phyloP scores from a whole-genome alignment of 2,888 invertebrate genomes.

The Drosophila subsilvestris region DNA sequence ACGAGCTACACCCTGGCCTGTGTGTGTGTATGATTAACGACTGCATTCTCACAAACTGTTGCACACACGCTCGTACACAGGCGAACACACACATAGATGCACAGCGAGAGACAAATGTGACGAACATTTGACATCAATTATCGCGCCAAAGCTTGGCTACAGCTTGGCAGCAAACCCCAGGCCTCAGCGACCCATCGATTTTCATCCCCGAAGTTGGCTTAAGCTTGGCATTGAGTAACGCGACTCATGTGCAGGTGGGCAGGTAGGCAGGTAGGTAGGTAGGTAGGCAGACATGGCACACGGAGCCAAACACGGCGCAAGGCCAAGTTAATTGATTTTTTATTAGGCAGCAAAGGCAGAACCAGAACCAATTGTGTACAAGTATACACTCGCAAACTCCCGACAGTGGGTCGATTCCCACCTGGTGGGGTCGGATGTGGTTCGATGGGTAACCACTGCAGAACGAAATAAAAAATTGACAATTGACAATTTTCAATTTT shows the following conservation, averaged over 20 bases:
- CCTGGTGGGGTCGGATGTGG: constrained; percentile 3
- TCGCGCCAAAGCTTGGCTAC: constrained; percentile 59
- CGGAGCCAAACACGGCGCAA: constrained; percentile 38
- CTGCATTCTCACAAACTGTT: constrained; percentile 41
- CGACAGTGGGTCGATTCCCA: background rate
- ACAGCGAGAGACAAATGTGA: constrained; percentile 44
- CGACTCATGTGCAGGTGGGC: constrained; percentile 39
- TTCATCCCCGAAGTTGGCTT: constrained; percentile 50
- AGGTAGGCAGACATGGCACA: constrained; percentile 30
- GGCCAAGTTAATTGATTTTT: constrained; percentile 74
- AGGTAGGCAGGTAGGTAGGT: constrained; percentile 2
- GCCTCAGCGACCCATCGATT: constrained; percentile 41
- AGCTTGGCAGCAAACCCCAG: background rate
- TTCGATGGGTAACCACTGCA: constrained; percentile 18
- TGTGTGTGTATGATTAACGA: constrained; percentile 62
- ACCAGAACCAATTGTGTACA: background rate
- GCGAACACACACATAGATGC: background rate
- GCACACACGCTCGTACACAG: background rate
- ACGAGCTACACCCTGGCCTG: constrained; percentile 41
- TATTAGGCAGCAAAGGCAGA: constrained; percentile 50
- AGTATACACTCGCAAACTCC: background rate
- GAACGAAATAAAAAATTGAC: constrained; percentile 45
- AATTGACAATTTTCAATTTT: constrained; percentile 78
- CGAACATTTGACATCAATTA: constrained; percentile 77
- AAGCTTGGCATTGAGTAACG: constrained; percentile 48